Evolutionary conservation across 30 jellyfish, hydroid and myxozoan species (phyloP).

Genomic region (Kudoa iwatai): DNA sequence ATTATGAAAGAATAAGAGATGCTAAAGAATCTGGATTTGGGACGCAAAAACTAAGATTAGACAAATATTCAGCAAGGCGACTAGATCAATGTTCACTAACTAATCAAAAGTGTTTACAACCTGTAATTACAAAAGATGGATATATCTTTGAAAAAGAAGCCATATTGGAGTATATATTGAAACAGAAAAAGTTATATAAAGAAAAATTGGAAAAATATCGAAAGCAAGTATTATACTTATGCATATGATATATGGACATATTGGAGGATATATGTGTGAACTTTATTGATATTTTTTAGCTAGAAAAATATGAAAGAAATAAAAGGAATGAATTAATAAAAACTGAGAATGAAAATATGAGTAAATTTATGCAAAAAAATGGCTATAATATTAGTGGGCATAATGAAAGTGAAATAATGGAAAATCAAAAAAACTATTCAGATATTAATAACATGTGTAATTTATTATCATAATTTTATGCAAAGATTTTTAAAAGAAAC

Average conservation of each 20-base stretch:
- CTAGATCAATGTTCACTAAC: conserved; percentile 75
- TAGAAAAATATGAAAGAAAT: conserved; percentile 15
- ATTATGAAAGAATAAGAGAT: conserved; percentile 60
- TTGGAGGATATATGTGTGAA: too few species aligned
- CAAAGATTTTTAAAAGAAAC: too few species aligned
- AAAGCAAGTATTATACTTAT: conserved; percentile 65
- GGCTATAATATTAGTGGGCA: too few species aligned
- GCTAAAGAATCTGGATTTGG: conserved; percentile 74
- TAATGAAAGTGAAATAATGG: too few species aligned
- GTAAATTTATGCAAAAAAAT: too few species aligned
- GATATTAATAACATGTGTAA: too few species aligned
- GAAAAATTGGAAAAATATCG: conserved; percentile 20
- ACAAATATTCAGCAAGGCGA: conserved; percentile 44
- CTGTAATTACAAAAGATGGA: conserved; percentile 57
- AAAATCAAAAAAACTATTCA: too few species aligned
- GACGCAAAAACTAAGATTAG: conserved; percentile 19
- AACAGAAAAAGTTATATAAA: conserved; percentile 22
- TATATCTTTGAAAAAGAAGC: conserved; percentile 55
- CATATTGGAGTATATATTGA: conserved; percentile 21
- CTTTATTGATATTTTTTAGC: conserved; percentile 11
- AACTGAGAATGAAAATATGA: too few species aligned
- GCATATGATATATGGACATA: too few species aligned
- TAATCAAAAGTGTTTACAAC: conserved; percentile 60
- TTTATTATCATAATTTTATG: too few species aligned
- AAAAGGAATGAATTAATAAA: conserved; percentile 1